phyloP scores from a whole-genome alignment of 1,140 invertebrate species.

The Drosophila melanica region DNA sequence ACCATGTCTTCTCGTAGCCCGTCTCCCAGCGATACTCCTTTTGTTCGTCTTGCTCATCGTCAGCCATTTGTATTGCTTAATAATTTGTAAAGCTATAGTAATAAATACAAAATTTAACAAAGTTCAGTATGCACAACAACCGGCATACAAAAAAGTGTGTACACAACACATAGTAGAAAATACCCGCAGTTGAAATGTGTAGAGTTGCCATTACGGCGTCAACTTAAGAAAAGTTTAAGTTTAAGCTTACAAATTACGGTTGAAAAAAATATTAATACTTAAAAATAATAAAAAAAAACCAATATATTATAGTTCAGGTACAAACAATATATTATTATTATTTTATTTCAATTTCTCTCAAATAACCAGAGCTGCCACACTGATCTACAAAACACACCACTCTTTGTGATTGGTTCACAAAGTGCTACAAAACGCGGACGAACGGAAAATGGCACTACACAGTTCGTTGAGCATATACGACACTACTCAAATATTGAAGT shows the following conservation, averaged over 20 bases:
- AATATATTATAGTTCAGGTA: not conserved
- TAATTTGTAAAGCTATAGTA: not conserved
- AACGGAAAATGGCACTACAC: conserved; percentile 70
- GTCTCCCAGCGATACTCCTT: conserved; percentile 98
- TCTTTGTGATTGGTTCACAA: conserved; percentile 55
- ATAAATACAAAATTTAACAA: not conserved
- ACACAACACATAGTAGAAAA: conserved; percentile 11
- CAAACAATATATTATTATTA: not conserved
- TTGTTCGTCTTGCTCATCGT: conserved; percentile 92
- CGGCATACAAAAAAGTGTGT: conserved; percentile 41
- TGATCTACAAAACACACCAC: conserved; percentile 45
- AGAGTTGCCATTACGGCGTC: conserved; percentile 18
- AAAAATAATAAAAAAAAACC: not conserved
- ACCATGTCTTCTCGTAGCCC: conserved; percentile 98
- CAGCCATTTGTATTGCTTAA: conserved; percentile 70
- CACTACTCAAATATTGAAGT: not conserved
- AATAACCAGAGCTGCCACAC: conserved; percentile 50
- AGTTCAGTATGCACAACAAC: conserved; percentile 14
- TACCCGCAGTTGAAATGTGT: conserved; percentile 4
- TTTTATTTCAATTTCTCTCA: conserved; percentile 1
- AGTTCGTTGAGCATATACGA: conserved; percentile 34
- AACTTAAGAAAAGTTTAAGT: not conserved
- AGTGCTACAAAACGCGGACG: conserved; percentile 69
- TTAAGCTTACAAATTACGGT: not conserved
- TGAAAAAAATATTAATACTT: not conserved